A percentile compares a stretch with the other conserved stretches of the same genome.
These are phyloP conservation scores for Oceanites oceanicus DNA, from an alignment of 2,113 vertebrate species.

Conservation along the genomic window DNA sequence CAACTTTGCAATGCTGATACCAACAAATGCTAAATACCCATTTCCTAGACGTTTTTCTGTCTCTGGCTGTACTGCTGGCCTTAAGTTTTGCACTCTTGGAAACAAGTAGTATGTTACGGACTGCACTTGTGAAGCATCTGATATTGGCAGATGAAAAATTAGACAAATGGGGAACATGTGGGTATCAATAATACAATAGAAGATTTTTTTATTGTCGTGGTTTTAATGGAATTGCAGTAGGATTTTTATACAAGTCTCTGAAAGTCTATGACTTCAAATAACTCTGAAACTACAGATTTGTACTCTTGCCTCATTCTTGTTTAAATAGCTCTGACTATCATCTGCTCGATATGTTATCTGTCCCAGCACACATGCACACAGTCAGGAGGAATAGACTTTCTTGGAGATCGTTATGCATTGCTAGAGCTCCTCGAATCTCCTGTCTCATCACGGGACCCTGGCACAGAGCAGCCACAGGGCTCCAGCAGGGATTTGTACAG, in stretches of 20 bases:
- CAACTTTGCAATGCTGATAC: not conserved
- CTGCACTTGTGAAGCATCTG: not conserved
- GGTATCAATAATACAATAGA: not conserved
- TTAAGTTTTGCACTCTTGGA: not conserved
- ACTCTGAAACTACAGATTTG: not conserved
- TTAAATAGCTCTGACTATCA: not conserved
- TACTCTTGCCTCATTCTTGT: not conserved
- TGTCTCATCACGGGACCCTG: not conserved
- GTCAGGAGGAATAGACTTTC: not conserved
- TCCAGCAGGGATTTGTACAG: not conserved
- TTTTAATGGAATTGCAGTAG: not conserved
- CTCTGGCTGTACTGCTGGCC: not conserved
- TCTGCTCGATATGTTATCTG: not conserved
- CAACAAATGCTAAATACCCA: not conserved
- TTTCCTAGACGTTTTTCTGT: not conserved
- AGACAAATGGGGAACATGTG: not conserved
- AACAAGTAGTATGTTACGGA: not conserved
- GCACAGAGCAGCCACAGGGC: not conserved
- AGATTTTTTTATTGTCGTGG: not conserved
- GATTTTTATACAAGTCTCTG: not conserved
- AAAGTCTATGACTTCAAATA: not conserved
- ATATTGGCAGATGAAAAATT: not conserved
- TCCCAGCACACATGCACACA: not conserved
- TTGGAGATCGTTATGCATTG: accelerated
- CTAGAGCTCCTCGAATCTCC: not conserved